These are phyloP conservation scores for Parauchenoglanis punctatus DNA, from an alignment of 2,797 vertebrate species.

Conservation along the genomic window DNA sequence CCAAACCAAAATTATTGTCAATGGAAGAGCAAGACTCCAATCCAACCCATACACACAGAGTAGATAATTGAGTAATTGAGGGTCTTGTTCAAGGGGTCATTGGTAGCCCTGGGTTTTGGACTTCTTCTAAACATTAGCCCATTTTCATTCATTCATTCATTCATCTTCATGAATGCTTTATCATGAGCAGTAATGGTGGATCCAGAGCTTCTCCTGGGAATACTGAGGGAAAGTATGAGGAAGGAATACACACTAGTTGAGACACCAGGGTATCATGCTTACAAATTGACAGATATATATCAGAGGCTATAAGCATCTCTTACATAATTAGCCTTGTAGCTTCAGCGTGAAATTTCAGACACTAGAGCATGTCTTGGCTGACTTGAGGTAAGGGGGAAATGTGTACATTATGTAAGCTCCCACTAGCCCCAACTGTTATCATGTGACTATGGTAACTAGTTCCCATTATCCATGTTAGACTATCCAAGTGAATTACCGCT, in stretches of 20 bases:
- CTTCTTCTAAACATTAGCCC: neutral
- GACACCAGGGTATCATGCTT: neutral
- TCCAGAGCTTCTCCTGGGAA: neutral
- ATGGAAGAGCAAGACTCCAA: neutral
- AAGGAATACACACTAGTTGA: neutral
- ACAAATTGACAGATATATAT: neutral
- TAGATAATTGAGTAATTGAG: neutral
- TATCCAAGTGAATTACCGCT: neutral
- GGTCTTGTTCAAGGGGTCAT: neutral
- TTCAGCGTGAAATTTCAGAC: neutral
- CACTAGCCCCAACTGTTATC: neutral
- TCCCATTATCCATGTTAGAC: neutral
- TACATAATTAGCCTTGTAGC: neutral
- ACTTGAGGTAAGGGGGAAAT: neutral
- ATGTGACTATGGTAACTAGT: neutral
- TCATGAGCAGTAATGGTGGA: neutral
- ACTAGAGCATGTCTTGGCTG: neutral
- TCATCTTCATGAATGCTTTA: constrained; percentile 1
- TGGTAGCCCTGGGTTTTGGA: neutral
- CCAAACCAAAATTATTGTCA: neutral
- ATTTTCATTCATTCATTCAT: neutral
- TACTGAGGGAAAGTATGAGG: neutral
- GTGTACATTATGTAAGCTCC: neutral
- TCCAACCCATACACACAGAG: neutral
- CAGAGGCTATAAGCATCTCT: neutral